Percentiles rank a stretch among this genome's conserved stretches.
These are phyloP conservation scores for Rhynchomys soricoides DNA, from an alignment of 2,113 vertebrate species.

Conservation along the genomic window DNA sequence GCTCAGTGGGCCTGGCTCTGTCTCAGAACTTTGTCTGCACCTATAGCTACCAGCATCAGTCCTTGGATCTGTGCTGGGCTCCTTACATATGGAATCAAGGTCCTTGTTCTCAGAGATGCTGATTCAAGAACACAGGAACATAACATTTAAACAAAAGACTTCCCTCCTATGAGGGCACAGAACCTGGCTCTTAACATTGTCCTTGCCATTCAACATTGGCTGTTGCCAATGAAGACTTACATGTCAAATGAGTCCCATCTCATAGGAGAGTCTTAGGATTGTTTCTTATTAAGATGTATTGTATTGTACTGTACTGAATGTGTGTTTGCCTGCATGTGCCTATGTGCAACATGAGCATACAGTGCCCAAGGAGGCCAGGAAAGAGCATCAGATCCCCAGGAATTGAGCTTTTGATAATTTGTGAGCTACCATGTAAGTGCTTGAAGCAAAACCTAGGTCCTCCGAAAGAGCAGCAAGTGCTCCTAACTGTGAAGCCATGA, in stretches of 20 bases:
- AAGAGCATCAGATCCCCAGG: background rate
- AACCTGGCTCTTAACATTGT: background rate
- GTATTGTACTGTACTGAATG: background rate
- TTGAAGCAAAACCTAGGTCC: background rate
- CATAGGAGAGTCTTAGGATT: background rate
- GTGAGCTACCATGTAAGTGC: background rate
- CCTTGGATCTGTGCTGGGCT: background rate
- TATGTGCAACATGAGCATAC: background rate
- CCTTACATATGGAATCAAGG: background rate
- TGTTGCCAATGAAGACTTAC: background rate
- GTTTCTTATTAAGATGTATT: background rate
- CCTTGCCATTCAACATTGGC: background rate
- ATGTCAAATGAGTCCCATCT: background rate
- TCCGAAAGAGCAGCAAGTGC: background rate
- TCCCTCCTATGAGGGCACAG: background rate
- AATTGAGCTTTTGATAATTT: background rate
- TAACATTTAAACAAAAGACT: background rate
- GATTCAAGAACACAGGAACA: background rate
- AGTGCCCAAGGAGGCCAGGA: background rate
- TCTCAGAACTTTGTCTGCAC: rapidly evolving
- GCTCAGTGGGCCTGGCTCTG: background rate
- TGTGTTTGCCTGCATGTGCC: background rate
- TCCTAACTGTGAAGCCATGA: background rate
- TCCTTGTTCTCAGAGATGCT: background rate
- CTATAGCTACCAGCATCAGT: background rate